Percentiles rank a stretch among this genome's conserved stretches.
Evolutionary conservation across 2,797 vertebrate species (phyloP).

Genomic region (Cercopithecus neglectus): DNA sequence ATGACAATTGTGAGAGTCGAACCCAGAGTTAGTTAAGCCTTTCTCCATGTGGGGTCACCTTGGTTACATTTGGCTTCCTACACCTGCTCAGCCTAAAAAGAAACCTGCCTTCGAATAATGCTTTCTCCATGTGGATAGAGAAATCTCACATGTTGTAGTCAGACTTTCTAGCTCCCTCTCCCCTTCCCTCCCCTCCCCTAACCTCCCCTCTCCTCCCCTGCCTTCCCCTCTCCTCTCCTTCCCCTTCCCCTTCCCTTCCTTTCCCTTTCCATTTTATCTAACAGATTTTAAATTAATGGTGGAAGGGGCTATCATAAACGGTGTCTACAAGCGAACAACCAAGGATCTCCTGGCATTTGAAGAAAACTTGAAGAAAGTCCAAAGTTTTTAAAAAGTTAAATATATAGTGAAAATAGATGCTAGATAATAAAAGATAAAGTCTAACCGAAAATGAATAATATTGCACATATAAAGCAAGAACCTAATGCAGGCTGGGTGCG

Average conservation of each 20-base stretch:
- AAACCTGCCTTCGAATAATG: neutral
- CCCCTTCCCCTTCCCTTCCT: neutral
- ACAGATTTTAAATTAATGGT: neutral
- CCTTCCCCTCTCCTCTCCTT: no score
- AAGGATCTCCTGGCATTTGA: neutral
- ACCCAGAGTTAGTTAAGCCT: neutral
- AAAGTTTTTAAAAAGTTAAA: neutral
- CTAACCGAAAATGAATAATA: neutral
- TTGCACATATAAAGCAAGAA: neutral
- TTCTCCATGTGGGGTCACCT: neutral
- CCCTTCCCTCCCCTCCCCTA: no score
- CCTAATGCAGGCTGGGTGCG: neutral
- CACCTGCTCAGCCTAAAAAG: neutral
- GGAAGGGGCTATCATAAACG: neutral
- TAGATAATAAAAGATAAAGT: neutral
- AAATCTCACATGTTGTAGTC: neutral
- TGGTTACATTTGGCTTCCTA: neutral
- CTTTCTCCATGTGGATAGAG: no score
- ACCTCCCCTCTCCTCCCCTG: no score
- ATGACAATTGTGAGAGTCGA: neutral
- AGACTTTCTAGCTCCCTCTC: neutral
- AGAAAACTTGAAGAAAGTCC: neutral
- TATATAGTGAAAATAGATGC: neutral
- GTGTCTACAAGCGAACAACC: neutral
- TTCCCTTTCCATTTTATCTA: neutral